Conservation (phyloP, 1,140 invertebrate genomes). For the Anastrepha obliqua region DNA sequence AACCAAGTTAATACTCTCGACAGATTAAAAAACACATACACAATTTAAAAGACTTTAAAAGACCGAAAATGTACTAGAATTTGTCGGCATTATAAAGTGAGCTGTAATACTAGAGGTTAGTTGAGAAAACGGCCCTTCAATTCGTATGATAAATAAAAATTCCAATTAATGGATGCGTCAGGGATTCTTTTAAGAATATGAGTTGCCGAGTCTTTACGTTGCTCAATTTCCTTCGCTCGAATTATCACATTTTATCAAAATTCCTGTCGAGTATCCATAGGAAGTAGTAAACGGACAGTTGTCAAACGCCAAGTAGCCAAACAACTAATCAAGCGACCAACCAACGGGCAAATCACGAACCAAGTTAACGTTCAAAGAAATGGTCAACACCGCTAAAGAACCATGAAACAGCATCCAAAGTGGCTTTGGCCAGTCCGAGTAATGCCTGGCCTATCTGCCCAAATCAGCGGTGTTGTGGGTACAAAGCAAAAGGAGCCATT, state of each 20-base stretch:
- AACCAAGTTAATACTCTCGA: too few species aligned
- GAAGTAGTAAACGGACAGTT: not conserved
- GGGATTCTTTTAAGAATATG: too few species aligned
- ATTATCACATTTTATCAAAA: not conserved
- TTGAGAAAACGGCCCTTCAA: too few species aligned
- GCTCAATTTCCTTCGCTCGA: not conserved
- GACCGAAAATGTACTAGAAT: too few species aligned
- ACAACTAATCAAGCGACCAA: not conserved
- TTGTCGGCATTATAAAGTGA: too few species aligned
- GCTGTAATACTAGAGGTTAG: too few species aligned
- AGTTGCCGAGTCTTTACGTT: too few species aligned
- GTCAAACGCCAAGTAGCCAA: not conserved
- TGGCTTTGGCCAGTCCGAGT: not conserved
- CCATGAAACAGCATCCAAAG: not conserved
- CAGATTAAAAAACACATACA: too few species aligned
- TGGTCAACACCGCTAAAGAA: not conserved
- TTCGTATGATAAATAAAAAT: too few species aligned
- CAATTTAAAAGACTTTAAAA: too few species aligned
- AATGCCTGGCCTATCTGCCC: not conserved
- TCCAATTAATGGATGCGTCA: too few species aligned
- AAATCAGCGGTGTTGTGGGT: not conserved
- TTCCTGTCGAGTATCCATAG: not conserved
- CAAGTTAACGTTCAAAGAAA: too few species aligned
- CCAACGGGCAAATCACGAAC: not conserved
- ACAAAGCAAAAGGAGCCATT: not conserved